phyloP scores from a whole-genome alignment of 2,797 vertebrate genomes.

The Simalia tracyae region DNA sequence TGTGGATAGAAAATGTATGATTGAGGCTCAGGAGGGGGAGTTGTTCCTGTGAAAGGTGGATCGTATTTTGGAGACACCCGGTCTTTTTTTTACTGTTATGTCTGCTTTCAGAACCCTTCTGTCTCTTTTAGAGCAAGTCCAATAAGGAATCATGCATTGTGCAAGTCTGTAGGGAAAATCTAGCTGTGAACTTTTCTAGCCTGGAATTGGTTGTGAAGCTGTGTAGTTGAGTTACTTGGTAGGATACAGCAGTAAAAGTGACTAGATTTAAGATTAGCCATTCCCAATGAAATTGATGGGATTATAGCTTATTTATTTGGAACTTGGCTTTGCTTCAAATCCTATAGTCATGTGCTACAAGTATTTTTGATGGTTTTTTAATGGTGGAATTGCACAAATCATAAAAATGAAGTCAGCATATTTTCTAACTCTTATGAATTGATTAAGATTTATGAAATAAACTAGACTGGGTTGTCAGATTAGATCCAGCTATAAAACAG shows the following conservation, averaged over 20 bases:
- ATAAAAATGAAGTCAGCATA: neutral
- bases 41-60: neutral
- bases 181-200: neutral
- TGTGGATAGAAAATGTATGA: neutral
- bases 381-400: neutral
- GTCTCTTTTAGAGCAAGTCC: neutral
- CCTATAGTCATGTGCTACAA: neutral
- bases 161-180: neutral
- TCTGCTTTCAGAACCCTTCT: neutral
- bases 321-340: neutral
- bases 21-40: neutral
- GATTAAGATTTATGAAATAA: neutral
- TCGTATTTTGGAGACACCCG: neutral
- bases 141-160: neutral
- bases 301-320: neutral
- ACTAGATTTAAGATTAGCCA: neutral
- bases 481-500: neutral
- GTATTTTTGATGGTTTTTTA: neutral
- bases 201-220: neutral
- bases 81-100: neutral
- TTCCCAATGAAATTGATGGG: neutral
- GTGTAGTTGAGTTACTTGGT: neutral
- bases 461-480: neutral
- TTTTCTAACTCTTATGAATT: neutral
- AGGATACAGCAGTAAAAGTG: neutral